Conservation (phyloP, 1,140 invertebrate species). For the Dreissena rostriformis region DNA sequence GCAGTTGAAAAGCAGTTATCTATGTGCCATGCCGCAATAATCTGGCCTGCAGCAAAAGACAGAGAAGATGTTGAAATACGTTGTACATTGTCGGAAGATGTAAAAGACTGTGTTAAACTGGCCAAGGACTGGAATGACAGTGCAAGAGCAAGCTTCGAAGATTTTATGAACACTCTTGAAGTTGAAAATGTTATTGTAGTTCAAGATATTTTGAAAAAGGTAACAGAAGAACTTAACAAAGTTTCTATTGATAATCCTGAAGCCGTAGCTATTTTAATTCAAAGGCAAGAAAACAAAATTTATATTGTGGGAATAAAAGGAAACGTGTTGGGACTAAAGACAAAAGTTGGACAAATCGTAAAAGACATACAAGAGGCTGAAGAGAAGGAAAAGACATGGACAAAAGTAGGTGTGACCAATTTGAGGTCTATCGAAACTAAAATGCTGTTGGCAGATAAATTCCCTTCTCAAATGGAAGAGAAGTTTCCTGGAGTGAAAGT, state of each 20-base stretch:
- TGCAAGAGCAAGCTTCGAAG: constrained; percentile 8
- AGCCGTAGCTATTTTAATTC: constrained; percentile 18
- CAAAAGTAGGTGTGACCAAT: constrained; percentile 6
- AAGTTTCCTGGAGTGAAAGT: constrained; percentile 21
- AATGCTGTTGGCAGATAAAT: constrained; percentile 36
- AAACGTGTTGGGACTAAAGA: not conserved
- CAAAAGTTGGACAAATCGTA: constrained; percentile 25
- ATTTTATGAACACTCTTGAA: constrained; percentile 34
- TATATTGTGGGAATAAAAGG: constrained; percentile 30
- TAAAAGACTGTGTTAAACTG: constrained; percentile 26
- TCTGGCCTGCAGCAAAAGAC: constrained; percentile 1
- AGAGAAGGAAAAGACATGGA: constrained; percentile 24
- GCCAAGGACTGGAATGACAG: constrained; percentile 42
- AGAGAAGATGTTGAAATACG: not conserved
- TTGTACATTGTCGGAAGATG: constrained; percentile 17
- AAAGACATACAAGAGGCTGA: constrained; percentile 17
- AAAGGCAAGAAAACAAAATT: constrained; percentile 15
- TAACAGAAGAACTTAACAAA: constrained; percentile 7
- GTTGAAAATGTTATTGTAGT: constrained; percentile 15
- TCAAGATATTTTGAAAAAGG: constrained; percentile 40
- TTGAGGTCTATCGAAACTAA: constrained; percentile 33
- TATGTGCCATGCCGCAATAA: constrained; percentile 7
- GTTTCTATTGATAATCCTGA: constrained; percentile 34
- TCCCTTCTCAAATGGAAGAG: constrained; percentile 17
- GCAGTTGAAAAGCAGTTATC: constrained; percentile 23